Evolutionary conservation across 2,797 vertebrate genomes (phyloP).

Genomic region (Poeciliopsis paucimaculata): DNA sequence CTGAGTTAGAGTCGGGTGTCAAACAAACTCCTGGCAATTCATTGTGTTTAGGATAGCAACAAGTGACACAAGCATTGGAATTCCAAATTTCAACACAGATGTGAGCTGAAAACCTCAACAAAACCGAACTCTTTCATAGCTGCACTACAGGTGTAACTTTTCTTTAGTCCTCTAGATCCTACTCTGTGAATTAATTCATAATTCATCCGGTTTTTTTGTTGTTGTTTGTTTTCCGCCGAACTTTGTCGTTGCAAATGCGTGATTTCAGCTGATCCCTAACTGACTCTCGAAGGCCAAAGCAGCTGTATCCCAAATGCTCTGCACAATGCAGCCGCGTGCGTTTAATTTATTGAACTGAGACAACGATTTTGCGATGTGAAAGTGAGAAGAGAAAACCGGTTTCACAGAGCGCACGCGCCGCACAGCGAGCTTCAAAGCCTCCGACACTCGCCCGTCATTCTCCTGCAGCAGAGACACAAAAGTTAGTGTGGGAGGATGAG

Average conservation of each 20-base stretch:
- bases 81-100: slow-evolving; percentile 3
- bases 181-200: background rate
- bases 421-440: slow-evolving; percentile 56
- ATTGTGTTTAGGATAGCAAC: background rate
- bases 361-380: slow-evolving; percentile 36
- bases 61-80: background rate
- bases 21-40: slow-evolving; percentile 15
- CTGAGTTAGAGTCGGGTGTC: slow-evolving; percentile 16
- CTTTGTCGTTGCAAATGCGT: background rate
- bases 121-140: background rate
- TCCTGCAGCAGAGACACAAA: slow-evolving; percentile 30
- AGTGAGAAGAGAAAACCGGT: slow-evolving; percentile 38
- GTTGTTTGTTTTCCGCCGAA: background rate
- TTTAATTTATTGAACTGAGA: slow-evolving; percentile 53
- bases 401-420: slow-evolving; percentile 14
- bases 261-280: background rate
- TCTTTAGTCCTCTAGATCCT: background rate
- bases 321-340: slow-evolving; percentile 21
- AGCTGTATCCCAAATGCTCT: background rate
- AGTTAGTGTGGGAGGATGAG: slow-evolving; percentile 56
- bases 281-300: slow-evolving; percentile 5
- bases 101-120: background rate
- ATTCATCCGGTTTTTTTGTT: background rate
- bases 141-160: background rate
- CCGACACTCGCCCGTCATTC: slow-evolving; percentile 16